Conservation (phyloP, 2,113 vertebrate species). For the Scomber scombrus region DNA sequence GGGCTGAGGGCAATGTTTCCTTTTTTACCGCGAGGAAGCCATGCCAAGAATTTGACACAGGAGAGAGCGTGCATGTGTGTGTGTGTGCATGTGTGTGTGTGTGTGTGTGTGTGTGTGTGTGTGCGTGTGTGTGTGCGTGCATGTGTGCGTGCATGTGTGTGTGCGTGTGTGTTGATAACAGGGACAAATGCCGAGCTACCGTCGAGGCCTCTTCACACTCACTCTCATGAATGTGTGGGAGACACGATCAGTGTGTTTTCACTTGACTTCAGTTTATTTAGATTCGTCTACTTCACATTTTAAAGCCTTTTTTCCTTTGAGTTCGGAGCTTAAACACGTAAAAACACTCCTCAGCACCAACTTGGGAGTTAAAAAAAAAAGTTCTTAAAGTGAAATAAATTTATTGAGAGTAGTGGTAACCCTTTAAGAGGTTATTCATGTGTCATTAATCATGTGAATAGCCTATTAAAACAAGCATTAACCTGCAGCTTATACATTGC, state of each 20-base stretch:
- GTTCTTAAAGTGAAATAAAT: too few relatives aligned
- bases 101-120: conserved; percentile 27
- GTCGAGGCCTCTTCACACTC: background rate
- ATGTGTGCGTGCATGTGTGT: conserved; percentile 10
- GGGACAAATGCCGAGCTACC: conserved; percentile 1
- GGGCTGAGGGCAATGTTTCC: conserved; percentile 67
- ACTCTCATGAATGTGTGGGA: background rate
- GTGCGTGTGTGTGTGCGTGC: background rate
- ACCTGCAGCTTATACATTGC: too few relatives aligned
- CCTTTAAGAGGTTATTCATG: too few relatives aligned
- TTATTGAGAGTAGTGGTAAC: too few relatives aligned
- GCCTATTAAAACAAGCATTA: too few relatives aligned
- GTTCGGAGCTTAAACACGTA: too few relatives aligned
- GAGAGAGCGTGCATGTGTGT: background rate
- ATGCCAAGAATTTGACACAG: conserved; percentile 87
- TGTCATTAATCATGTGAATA: too few relatives aligned
- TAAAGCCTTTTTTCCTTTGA: too few relatives aligned
- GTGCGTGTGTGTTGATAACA: conserved; percentile 14
- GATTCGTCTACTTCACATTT: too few relatives aligned
- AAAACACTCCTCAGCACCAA: too few relatives aligned
- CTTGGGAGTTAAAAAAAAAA: too few relatives aligned
- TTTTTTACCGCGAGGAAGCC: conserved; percentile 87
- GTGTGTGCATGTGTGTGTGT: background rate
- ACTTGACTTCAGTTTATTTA: too few relatives aligned
- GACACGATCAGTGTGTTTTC: background rate